A percentile compares a stretch with the other conserved stretches of the same genome.
These are phyloP conservation scores for Arion vulgaris DNA, from an alignment of 1,140 invertebrate genomes.

Conservation along the genomic window DNA sequence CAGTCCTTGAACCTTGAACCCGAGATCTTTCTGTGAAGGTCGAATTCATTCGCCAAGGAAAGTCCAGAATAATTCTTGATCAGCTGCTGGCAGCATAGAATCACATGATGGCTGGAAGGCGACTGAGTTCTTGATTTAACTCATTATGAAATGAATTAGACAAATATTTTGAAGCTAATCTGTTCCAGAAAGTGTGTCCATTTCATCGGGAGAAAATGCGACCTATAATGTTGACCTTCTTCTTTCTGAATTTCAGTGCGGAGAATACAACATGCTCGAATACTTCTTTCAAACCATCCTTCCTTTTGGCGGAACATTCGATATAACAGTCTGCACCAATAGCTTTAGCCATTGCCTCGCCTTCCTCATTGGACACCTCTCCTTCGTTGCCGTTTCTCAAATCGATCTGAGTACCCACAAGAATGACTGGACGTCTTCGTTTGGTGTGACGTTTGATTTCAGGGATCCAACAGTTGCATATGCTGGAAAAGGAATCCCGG, in stretches of 20 bases:
- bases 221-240: constrained; percentile 54
- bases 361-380: constrained; percentile 83
- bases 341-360: constrained; percentile 79
- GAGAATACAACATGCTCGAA: constrained; percentile 88
- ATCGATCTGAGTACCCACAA: constrained; percentile 77
- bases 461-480: constrained; percentile 85
- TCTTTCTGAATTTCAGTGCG: constrained; percentile 75
- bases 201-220: constrained; percentile 54
- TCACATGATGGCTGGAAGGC: too few species aligned
- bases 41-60: too few species aligned
- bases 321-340: constrained; percentile 88
- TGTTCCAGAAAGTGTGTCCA: too few species aligned
- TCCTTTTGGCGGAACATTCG: constrained; percentile 91
- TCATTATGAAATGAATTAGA: too few species aligned
- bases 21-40: too few species aligned
- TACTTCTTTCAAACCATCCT: constrained; percentile 91
- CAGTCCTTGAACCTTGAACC: too few species aligned
- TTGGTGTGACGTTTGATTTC: constrained; percentile 83
- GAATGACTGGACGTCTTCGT: constrained; percentile 85
- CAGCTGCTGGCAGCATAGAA: too few species aligned
- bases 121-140: too few species aligned
- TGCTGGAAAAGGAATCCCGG: constrained; percentile 97
- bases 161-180: too few species aligned
- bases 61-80: too few species aligned
- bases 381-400: constrained; percentile 77